Evolutionary conservation across 2,888 invertebrate genomes (phyloP).

Genomic region (Pristionchus fissidentatus): DNA sequence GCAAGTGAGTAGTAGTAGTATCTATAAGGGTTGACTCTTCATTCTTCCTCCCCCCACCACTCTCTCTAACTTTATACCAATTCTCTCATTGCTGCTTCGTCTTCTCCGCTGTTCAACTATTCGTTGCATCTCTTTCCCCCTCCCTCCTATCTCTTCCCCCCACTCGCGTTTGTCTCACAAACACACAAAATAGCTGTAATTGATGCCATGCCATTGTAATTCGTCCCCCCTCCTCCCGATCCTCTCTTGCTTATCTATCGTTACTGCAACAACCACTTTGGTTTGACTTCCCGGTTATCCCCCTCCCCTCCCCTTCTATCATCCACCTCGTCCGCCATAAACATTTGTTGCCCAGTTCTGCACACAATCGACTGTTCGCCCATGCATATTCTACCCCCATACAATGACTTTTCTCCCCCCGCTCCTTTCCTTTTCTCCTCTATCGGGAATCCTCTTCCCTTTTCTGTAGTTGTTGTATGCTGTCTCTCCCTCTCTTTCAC

Average conservation of each 20-base stretch:
- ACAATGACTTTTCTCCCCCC: background rate
- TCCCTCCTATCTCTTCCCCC: background rate
- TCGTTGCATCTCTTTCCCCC: background rate
- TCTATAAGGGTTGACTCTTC: conserved; percentile 41
- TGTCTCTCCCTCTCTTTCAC: conserved; percentile 4
- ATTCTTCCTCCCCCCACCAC: background rate
- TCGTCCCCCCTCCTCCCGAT: background rate
- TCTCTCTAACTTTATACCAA: conserved; percentile 11
- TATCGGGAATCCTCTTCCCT: background rate
- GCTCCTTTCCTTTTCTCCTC: background rate
- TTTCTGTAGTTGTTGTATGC: background rate
- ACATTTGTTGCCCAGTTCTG: background rate
- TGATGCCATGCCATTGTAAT: conserved; percentile 41
- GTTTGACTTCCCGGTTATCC: background rate
- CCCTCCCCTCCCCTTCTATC: background rate
- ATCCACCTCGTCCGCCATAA: background rate
- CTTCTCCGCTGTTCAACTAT: conserved; percentile 20
- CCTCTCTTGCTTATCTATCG: background rate
- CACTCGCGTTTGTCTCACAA: conserved; percentile 13
- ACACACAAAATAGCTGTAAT: conserved; percentile 35
- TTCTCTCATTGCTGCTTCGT: conserved; percentile 15
- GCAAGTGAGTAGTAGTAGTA: conserved; percentile 43
- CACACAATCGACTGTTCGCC: background rate
- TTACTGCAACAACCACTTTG: background rate
- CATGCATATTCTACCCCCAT: conserved; percentile 36